A percentile compares a stretch with the other conserved stretches of the same genome.
These are phyloP conservation scores for Nymphalis urticae DNA, from an alignment of 2,888 invertebrate genomes.

Conservation along the genomic window DNA sequence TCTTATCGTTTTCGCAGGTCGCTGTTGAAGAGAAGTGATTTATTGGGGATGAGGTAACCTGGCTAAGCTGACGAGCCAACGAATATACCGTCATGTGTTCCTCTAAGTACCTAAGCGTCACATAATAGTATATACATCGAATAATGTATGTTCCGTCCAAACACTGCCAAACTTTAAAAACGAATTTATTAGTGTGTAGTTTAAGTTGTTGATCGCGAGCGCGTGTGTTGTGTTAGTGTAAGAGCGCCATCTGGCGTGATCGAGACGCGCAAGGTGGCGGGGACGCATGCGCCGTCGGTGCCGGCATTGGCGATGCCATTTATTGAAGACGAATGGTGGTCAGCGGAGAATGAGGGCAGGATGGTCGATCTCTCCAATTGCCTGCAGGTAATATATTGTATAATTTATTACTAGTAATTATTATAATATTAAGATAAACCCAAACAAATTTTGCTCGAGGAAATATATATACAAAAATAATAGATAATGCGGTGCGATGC, in stretches of 20 bases:
- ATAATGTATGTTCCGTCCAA: slow-evolving; percentile 79
- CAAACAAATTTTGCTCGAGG: too few relatives aligned
- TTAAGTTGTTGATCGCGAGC: slow-evolving; percentile 61
- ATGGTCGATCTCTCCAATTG: slow-evolving; percentile 95
- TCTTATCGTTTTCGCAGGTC: slow-evolving; percentile 68
- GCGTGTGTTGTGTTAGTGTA: slow-evolving; percentile 50
- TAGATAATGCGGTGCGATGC: too few relatives aligned
- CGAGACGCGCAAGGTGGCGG: slow-evolving; percentile 82
- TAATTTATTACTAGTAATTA: background rate
- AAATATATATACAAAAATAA: too few relatives aligned
- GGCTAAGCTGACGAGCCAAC: slow-evolving; percentile 54
- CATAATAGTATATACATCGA: slow-evolving; percentile 61
- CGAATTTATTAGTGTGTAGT: slow-evolving; percentile 74
- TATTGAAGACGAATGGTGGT: slow-evolving; percentile 98
- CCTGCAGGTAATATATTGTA: slow-evolving; percentile 84
- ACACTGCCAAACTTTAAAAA: slow-evolving; percentile 75
- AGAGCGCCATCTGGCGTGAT: slow-evolving; percentile 68
- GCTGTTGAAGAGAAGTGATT: slow-evolving; percentile 74
- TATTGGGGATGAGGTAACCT: slow-evolving; percentile 77
- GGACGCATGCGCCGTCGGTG: slow-evolving; percentile 83
- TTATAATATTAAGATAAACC: background rate
- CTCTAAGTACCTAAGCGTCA: slow-evolving; percentile 65
- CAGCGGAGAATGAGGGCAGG: slow-evolving; percentile 96
- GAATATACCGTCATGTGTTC: slow-evolving; percentile 65
- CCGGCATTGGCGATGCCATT: slow-evolving; percentile 94